Evolutionary conservation across 2,888 invertebrate species (phyloP).

Genomic region (Kuschelorhynchus macadamiae): DNA sequence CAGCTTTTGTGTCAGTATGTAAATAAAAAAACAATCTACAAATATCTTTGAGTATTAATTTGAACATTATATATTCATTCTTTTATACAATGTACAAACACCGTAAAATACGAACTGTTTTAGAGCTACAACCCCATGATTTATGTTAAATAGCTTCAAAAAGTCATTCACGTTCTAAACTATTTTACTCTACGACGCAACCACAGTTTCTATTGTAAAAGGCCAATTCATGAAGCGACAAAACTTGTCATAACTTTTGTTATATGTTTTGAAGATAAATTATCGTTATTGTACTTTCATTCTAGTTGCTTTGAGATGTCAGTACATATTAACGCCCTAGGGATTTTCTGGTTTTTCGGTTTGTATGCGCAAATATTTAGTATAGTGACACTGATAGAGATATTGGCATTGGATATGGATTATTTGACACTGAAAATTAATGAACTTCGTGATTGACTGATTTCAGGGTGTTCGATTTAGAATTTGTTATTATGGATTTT

Average conservation of each 20-base stretch:
- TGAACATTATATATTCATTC: too few species aligned
- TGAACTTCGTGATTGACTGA: slow-evolving; percentile 18
- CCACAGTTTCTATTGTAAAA: slow-evolving; percentile 23
- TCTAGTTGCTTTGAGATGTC: slow-evolving; percentile 5
- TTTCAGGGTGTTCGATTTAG: too few species aligned
- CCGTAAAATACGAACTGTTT: too few species aligned
- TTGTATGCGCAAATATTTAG: slow-evolving; percentile 23
- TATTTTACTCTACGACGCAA: slow-evolving; percentile 16
- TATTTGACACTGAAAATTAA: slow-evolving; percentile 30
- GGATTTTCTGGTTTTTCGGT: slow-evolving; percentile 14
- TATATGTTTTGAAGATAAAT: slow-evolving; percentile 58
- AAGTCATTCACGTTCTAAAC: slow-evolving; percentile 27
- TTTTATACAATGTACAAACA: too few species aligned
- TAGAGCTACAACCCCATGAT: too few species aligned
- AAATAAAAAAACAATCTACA: too few species aligned
- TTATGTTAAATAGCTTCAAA: too few species aligned
- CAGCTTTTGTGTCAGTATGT: too few species aligned
- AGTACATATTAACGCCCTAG: slow-evolving; percentile 19
- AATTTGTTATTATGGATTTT: too few species aligned
- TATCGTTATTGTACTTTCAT: slow-evolving; percentile 52
- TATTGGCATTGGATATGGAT: slow-evolving; percentile 12
- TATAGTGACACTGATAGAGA: slow-evolving; percentile 5
- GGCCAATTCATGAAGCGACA: slow-evolving; percentile 22
- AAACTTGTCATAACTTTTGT: slow-evolving; percentile 58
- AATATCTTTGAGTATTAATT: too few species aligned